Conservation (phyloP, 2,113 vertebrate species). For the Dolichallabes microphthalmus region DNA sequence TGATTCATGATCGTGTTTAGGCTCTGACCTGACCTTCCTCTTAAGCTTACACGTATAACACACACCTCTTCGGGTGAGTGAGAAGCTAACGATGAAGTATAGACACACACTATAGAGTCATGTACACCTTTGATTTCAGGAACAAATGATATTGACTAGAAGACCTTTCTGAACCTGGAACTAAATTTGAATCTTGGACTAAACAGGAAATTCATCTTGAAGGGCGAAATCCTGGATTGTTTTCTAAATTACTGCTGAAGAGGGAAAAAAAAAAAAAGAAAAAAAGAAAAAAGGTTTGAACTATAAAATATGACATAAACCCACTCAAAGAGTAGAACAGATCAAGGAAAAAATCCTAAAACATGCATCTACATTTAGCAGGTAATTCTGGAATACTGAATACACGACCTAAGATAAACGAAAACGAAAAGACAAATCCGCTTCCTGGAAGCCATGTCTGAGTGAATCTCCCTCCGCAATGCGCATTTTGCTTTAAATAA, state of each 20-base stretch:
- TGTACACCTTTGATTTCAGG: neutral
- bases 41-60: neutral
- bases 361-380: too few species aligned
- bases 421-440: neutral
- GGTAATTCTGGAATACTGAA: neutral
- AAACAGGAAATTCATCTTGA: neutral
- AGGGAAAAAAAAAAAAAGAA: too few species aligned
- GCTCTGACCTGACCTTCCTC: neutral
- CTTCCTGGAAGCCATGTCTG: neutral
- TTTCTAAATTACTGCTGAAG: neutral
- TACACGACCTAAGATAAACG: neutral
- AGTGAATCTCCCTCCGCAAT: slow-evolving; percentile 4
- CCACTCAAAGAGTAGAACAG: neutral
- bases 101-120: neutral
- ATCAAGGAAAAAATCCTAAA: neutral
- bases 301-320: neutral
- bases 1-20: neutral
- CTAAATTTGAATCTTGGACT: neutral
- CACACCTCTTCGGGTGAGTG: neutral
- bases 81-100: neutral
- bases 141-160: neutral
- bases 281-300: neutral
- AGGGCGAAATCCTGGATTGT: neutral
- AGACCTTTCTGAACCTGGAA: neutral
- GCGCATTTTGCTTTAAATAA: slow-evolving; percentile 46